Evolutionary conservation across 2,113 vertebrate genomes (phyloP).

Genomic region (cattle (Bos taurus)): ARS-UCD2.0 NC_037336.1:933501-934000

Average conservation of each 20-base stretch:
- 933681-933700: background rate
- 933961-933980: background rate
- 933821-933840: background rate
- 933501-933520: background rate
- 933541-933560: background rate
- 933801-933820: background rate
- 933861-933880: background rate
- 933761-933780: background rate
- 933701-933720: background rate
- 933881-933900: background rate
- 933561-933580: background rate
- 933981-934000: background rate
- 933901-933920: background rate
- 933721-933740: background rate
- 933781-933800: background rate
- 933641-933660: no score
- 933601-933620: background rate
- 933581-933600: background rate
- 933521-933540: background rate
- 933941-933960: background rate
- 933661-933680: no score
- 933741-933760: background rate
- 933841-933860: background rate
- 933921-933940: background rate
- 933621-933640: background rate